Evolutionary conservation across 2,888 invertebrate genomes (phyloP).

Genomic region (Salticus scenicus): DNA sequence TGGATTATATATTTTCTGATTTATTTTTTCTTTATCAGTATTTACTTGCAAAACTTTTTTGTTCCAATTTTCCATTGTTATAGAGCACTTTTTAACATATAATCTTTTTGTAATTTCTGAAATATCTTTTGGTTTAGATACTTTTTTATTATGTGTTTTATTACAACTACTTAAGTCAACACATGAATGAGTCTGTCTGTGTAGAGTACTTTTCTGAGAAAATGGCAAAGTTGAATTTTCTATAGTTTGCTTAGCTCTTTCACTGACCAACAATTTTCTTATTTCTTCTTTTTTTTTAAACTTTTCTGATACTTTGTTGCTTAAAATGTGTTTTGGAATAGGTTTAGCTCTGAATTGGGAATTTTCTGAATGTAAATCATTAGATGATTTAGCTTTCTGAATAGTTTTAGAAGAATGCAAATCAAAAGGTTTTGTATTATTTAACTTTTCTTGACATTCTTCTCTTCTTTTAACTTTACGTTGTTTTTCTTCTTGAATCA

Average conservation of each 20-base stretch:
- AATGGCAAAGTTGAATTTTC: slow-evolving; percentile 52
- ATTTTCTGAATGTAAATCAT: background rate
- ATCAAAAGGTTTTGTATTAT: slow-evolving; percentile 29
- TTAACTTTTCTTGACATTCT: slow-evolving; percentile 30
- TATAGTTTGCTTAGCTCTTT: slow-evolving; percentile 59
- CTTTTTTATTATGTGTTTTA: background rate
- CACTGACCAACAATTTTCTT: slow-evolving; percentile 50
- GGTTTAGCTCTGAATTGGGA: slow-evolving; percentile 54
- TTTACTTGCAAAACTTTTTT: slow-evolving; percentile 40
- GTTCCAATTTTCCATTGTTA: slow-evolving; percentile 53
- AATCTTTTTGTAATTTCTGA: slow-evolving; percentile 47
- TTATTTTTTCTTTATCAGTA: background rate
- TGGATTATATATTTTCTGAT: background rate
- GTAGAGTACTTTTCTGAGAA: slow-evolving; percentile 25
- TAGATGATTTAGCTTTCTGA: background rate
- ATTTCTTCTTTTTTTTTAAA: slow-evolving; percentile 61
- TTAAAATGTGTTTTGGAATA: slow-evolving; percentile 44
- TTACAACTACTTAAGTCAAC: background rate
- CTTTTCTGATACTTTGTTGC: slow-evolving; percentile 44
- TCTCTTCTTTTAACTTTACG: slow-evolving; percentile 46
- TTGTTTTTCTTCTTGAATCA: slow-evolving; percentile 31
- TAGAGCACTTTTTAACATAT: slow-evolving; percentile 44
- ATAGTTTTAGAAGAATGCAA: background rate
- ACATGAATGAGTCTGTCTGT: slow-evolving; percentile 3
- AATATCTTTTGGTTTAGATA: slow-evolving; percentile 27